Evolutionary conservation across 2,113 vertebrate genomes (phyloP).

Genomic region (Amphilophus citrinellus): DNA sequence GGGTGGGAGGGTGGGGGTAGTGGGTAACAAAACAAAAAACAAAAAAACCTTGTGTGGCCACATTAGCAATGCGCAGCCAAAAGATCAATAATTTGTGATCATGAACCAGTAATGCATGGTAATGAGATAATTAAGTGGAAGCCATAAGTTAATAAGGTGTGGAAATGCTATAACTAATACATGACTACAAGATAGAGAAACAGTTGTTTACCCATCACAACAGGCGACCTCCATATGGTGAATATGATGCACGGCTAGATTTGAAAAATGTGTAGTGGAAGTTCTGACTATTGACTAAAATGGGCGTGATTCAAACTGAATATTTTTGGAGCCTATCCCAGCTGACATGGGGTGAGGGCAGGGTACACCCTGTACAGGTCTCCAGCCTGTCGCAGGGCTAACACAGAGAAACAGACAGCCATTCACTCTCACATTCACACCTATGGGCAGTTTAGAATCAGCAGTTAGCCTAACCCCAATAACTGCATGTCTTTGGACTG

Average conservation of each 20-base stretch:
- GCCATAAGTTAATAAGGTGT: slow-evolving; percentile 6
- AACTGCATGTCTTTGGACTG: no score
- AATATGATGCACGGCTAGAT: background rate
- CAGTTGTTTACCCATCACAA: background rate
- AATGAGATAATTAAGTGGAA: slow-evolving; percentile 7
- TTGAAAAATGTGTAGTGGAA: background rate
- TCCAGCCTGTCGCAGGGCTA: no score
- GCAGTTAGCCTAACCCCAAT: no score
- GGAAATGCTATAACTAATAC: background rate
- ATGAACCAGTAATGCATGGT: slow-evolving; percentile 13
- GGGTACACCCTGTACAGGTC: no score
- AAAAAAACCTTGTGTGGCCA: background rate
- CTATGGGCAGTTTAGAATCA: no score
- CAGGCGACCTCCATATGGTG: background rate
- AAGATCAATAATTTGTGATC: slow-evolving; percentile 13
- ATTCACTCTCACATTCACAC: no score
- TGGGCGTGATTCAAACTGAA: background rate
- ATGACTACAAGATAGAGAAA: background rate
- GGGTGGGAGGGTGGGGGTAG: background rate
- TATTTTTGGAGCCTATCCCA: background rate
- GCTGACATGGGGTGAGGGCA: no score
- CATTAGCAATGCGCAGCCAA: background rate
- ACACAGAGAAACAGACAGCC: no score
- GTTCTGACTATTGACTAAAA: background rate
- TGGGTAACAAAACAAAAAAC: background rate